Percentiles rank a stretch among this genome's conserved stretches.
These are phyloP conservation scores for Oscheius myriophilus DNA, from an alignment of 2,888 invertebrate species.

Conservation along the genomic window DNA sequence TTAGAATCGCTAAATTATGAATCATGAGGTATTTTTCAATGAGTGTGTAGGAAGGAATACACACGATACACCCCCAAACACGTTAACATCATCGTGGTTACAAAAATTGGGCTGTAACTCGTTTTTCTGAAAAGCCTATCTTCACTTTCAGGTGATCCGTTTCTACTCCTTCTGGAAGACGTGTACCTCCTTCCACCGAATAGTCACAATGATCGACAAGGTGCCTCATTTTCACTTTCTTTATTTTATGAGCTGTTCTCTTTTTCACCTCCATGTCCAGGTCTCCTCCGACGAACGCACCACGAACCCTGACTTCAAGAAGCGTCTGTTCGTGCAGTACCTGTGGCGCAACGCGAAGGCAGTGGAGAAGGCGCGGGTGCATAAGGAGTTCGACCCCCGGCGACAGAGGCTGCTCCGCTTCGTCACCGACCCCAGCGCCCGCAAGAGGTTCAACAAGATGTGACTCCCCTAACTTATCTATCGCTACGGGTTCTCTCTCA, in stretches of 20 bases:
- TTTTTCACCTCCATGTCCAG: conserved; percentile 6
- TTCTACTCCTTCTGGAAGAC: conserved; percentile 71
- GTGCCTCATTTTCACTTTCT: conserved; percentile 35
- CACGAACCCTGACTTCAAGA: conserved; percentile 59
- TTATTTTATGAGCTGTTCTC: background rate
- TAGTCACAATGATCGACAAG: conserved; percentile 70
- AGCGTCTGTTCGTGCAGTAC: conserved; percentile 69
- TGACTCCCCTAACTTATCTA: conserved; percentile 26
- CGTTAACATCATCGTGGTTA: no score
- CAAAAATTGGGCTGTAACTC: no score
- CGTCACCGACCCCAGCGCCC: conserved; percentile 63
- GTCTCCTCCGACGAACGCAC: conserved; percentile 34
- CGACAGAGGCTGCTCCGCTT: conserved; percentile 66
- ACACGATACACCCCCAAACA: no score
- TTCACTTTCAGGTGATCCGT: conserved; percentile 59
- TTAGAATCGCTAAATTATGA: no score
- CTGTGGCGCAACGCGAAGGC: conserved; percentile 70
- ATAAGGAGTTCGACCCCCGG: conserved; percentile 69
- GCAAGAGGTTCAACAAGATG: conserved; percentile 56
- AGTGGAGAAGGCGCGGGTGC: conserved; percentile 68
- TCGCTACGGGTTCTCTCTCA: conserved; percentile 28
- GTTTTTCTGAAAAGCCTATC: no score
- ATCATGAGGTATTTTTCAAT: no score
- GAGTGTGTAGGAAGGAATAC: no score
- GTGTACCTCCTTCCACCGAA: conserved; percentile 70